A percentile compares a stretch with the other conserved stretches of the same genome.
Evolutionary conservation across 2,113 vertebrate genomes (phyloP).

Genomic region (Pterophyllum scalare): DNA sequence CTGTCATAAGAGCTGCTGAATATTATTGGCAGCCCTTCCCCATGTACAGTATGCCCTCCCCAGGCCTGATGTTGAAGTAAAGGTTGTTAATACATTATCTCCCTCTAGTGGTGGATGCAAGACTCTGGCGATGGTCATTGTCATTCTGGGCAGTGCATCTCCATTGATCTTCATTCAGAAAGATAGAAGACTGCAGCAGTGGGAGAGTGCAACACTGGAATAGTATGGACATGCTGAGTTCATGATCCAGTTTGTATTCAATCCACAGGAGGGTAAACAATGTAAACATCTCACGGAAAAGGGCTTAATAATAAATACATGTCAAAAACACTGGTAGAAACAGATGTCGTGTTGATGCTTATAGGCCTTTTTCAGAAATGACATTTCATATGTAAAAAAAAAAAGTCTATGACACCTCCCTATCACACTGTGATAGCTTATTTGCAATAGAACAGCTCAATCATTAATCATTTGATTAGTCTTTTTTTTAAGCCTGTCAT

Average conservation of each 20-base stretch:
- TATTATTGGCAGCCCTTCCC: conserved; percentile 23
- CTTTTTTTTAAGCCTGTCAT: no score
- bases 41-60: conserved; percentile 13
- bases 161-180: conserved; percentile 76
- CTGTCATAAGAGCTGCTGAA: conserved; percentile 12
- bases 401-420: background rate
- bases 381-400: background rate
- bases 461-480: no score
- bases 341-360: background rate
- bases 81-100: conserved; percentile 2
- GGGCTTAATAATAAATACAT: background rate
- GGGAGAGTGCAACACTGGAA: conserved; percentile 42
- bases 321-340: background rate
- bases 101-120: conserved; percentile 61
- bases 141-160: conserved; percentile 66
- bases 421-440: background rate
- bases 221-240: conserved; percentile 29
- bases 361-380: background rate
- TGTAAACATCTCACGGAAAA: background rate
- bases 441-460: background rate
- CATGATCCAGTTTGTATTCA: background rate
- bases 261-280: background rate
- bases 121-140: conserved; percentile 54
- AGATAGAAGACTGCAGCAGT: conserved; percentile 74
- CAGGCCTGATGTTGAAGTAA: conserved; percentile 49